Conservation (phyloP, 2,888 invertebrate genomes). For the Euproctis similis region DNA sequence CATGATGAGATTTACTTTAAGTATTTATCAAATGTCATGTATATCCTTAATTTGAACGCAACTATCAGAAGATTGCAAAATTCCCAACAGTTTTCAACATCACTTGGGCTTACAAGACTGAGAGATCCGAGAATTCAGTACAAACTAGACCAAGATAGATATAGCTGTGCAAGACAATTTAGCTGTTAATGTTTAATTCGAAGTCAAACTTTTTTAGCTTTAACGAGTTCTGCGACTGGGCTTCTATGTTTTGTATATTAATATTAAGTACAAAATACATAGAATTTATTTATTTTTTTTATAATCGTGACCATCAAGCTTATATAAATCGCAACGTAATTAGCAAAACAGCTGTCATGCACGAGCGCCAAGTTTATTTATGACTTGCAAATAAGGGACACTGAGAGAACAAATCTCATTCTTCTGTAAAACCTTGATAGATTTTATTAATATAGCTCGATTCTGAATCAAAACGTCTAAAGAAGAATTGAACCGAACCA, state of each 20-base stretch:
- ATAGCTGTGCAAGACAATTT: too few relatives aligned
- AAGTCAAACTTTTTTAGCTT: conserved; percentile 20
- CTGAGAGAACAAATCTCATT: conserved; percentile 24
- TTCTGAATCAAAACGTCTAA: too few relatives aligned
- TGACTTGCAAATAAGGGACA: conserved; percentile 21
- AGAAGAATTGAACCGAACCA: too few relatives aligned
- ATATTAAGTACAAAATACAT: conserved; percentile 33
- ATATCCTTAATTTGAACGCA: too few relatives aligned
- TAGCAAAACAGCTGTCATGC: conserved; percentile 41
- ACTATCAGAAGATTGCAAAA: too few relatives aligned
- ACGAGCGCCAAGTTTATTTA: conserved; percentile 30
- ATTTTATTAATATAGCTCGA: conserved; percentile 24
- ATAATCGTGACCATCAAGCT: conserved; percentile 24
- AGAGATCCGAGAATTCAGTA: too few relatives aligned
- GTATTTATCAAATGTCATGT: too few relatives aligned
- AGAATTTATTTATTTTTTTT: conserved; percentile 38
- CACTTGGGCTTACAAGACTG: too few relatives aligned
- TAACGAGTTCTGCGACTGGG: conserved; percentile 26
- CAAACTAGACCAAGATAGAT: too few relatives aligned
- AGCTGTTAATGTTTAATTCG: conserved; percentile 14
- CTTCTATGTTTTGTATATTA: conserved; percentile 35
- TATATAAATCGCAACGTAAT: conserved; percentile 32
- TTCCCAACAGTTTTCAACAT: too few relatives aligned
- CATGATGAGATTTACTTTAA: too few relatives aligned
- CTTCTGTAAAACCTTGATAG: conserved; percentile 13